These are phyloP conservation scores for Ectemnius continuus DNA, from an alignment of 2,888 invertebrate species.

Conservation along the genomic window DNA sequence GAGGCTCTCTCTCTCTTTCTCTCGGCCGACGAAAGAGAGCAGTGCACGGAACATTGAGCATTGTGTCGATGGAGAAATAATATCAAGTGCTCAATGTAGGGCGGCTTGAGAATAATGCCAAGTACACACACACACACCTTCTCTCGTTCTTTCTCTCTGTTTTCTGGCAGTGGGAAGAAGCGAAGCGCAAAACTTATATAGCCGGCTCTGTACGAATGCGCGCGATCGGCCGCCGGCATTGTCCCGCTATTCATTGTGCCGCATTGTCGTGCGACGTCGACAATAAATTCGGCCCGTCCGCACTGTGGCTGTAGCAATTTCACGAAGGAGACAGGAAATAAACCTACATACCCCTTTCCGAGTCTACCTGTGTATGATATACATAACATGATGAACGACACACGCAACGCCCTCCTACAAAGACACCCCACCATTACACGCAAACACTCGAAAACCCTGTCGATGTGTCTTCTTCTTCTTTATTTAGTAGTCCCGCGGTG, in stretches of 20 bases:
- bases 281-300: slow-evolving; percentile 45
- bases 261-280: slow-evolving; percentile 38
- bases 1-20: no score
- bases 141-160: not conserved
- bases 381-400: not conserved
- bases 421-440: no score
- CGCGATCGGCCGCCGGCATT: slow-evolving; percentile 30
- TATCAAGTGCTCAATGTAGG: slow-evolving; percentile 17
- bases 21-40: no score
- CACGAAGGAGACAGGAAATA: slow-evolving; percentile 30
- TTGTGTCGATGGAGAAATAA: slow-evolving; percentile 25
- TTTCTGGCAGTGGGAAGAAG: slow-evolving; percentile 21
- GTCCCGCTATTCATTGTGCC: slow-evolving; percentile 46
- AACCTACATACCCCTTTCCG: slow-evolving; percentile 16
- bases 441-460: no score
- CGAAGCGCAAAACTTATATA: slow-evolving; percentile 14
- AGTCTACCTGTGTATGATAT: slow-evolving; percentile 10
- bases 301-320: slow-evolving; percentile 38
- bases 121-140: not conserved
- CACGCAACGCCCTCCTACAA: no score
- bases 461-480: no score
- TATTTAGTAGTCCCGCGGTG: no score
- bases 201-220: slow-evolving; percentile 17
- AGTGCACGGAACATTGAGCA: slow-evolving; percentile 7
- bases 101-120: not conserved